These are phyloP conservation scores for Nothocercus julius DNA, from an alignment of 2,113 vertebrate genomes.

Conservation along the genomic window DNA sequence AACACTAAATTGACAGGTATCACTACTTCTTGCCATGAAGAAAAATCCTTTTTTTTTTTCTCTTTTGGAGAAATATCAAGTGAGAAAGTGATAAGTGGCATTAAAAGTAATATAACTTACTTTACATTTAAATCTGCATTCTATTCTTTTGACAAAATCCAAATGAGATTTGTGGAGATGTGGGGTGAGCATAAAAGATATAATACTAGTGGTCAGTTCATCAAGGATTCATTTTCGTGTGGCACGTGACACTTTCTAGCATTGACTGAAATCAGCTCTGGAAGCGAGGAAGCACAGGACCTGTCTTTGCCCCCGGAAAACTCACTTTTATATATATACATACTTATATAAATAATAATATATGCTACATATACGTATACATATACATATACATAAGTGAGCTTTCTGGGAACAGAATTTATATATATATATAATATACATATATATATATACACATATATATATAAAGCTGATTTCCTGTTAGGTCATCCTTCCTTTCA, in stretches of 20 bases:
- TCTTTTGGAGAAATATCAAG: background rate
- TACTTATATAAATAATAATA: no score
- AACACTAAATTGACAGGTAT: background rate
- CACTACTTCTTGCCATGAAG: background rate
- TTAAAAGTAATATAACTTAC: background rate
- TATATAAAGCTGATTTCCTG: background rate
- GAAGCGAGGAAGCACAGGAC: background rate
- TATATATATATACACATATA: no score
- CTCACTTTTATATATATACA: background rate
- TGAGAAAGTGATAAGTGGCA: background rate
- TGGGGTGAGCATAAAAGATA: background rate
- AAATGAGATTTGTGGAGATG: accelerated
- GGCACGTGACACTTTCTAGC: background rate
- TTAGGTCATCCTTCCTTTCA: background rate
- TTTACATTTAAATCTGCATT: background rate
- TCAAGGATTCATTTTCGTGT: background rate
- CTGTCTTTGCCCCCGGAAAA: background rate
- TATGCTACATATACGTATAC: no score
- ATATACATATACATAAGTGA: background rate
- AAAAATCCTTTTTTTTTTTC: background rate
- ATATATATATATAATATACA: no score
- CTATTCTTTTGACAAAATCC: background rate
- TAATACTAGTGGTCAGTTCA: background rate
- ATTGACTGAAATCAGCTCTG: background rate
- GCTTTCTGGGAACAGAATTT: background rate